These are phyloP conservation scores for Helogale parvula DNA, from an alignment of 2,113 vertebrate species.

Conservation along the genomic window DNA sequence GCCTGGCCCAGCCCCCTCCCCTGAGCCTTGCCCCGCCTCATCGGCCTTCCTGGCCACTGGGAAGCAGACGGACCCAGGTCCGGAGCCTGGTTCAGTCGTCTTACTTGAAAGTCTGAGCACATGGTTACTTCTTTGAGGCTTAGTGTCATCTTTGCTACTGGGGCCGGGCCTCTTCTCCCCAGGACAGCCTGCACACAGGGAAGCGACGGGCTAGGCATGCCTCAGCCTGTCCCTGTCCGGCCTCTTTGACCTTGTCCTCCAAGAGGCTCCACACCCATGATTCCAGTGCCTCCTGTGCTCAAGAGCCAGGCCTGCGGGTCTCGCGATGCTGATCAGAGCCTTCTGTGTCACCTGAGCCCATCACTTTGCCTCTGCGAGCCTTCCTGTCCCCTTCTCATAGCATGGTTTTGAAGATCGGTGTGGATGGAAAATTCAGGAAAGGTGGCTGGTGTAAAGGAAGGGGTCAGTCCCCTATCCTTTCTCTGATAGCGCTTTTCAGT, in stretches of 20 bases:
- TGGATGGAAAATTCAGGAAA: neutral
- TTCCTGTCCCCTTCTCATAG: neutral
- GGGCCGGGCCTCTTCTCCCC: too few species aligned
- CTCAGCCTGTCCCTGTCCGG: neutral
- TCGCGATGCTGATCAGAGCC: neutral
- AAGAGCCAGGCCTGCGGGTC: neutral
- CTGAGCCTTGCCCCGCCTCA: too few species aligned
- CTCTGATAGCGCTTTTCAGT: neutral
- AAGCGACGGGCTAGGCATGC: neutral
- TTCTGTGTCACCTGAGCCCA: neutral
- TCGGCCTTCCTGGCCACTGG: neutral
- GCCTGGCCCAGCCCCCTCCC: neutral
- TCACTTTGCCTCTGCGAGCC: neutral
- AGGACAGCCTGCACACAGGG: neutral
- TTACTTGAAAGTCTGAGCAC: neutral
- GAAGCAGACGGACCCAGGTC: neutral
- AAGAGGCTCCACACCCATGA: fast-evolving
- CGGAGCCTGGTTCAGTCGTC: neutral
- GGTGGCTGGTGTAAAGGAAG: neutral
- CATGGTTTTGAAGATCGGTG: neutral
- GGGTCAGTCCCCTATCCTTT: neutral
- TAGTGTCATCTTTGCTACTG: neutral
- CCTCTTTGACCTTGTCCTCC: neutral
- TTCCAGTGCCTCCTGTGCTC: neutral
- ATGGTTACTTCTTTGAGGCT: neutral